phyloP scores from a whole-genome alignment of 2,888 invertebrate species.

The Suillia variegata region DNA sequence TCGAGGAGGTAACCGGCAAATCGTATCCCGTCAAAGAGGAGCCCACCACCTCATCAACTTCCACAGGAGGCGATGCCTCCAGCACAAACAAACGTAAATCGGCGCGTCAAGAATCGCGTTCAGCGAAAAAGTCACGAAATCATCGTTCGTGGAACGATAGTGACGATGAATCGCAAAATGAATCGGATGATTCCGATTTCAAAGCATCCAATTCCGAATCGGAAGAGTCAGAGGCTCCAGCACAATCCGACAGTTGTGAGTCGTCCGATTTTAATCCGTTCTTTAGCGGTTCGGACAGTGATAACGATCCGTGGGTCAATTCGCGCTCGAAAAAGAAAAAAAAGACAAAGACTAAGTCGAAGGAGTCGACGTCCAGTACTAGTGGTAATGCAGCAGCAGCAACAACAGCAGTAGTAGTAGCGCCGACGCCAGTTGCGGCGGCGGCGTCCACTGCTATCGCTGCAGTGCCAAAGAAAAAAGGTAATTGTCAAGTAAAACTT shows the following conservation, averaged over 20 bases:
- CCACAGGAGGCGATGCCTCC: slow-evolving; percentile 7
- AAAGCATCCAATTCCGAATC: slow-evolving; percentile 61
- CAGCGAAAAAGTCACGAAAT: slow-evolving; percentile 60
- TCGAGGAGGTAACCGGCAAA: slow-evolving; percentile 35
- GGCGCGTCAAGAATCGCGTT: slow-evolving; percentile 27
- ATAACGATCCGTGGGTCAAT: slow-evolving; percentile 82
- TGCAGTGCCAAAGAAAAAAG: slow-evolving; percentile 40
- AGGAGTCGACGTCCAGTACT: slow-evolving; percentile 23
- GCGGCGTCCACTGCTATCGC: slow-evolving; percentile 25
- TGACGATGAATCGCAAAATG: slow-evolving; percentile 65
- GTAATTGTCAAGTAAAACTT: neutral
- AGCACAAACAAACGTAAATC: slow-evolving; percentile 49
- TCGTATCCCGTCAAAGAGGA: slow-evolving; percentile 29
- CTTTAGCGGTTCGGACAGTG: slow-evolving; percentile 81
- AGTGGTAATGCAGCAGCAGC: slow-evolving; percentile 3
- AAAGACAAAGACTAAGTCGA: slow-evolving; percentile 40
- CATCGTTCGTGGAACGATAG: slow-evolving; percentile 68
- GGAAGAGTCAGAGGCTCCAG: slow-evolving; percentile 62
- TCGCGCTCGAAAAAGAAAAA: slow-evolving; percentile 67
- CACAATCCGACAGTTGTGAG: slow-evolving; percentile 64
- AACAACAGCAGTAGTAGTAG: neutral
- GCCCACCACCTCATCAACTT: slow-evolving; percentile 28
- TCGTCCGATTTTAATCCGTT: slow-evolving; percentile 94
- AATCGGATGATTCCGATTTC: slow-evolving; percentile 55
- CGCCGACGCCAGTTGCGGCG: slow-evolving; percentile 2